These are phyloP conservation scores for Macroramphosus scolopax DNA, from an alignment of 2,797 vertebrate species.

Conservation along the genomic window DNA sequence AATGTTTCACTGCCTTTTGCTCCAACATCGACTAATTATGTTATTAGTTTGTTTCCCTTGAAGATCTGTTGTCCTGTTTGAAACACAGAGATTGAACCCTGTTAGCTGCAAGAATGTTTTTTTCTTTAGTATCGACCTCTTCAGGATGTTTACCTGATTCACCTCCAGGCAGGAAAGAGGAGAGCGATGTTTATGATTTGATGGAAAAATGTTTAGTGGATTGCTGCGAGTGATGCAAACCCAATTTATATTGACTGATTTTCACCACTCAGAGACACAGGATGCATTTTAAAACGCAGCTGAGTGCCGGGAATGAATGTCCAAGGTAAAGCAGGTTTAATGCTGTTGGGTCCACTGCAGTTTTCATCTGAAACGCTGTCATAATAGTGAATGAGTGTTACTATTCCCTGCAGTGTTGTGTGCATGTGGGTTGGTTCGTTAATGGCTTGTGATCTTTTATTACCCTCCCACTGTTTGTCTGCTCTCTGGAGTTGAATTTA, in stretches of 20 bases:
- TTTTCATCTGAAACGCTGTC: conserved; percentile 16
- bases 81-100: conserved; percentile 16
- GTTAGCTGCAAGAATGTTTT: conserved; percentile 17
- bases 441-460: conserved; percentile 50
- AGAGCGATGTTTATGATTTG: conserved; percentile 55
- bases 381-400: not conserved
- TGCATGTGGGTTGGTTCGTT: conserved; percentile 19
- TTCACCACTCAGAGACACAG: conserved; percentile 27
- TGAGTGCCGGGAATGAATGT: conserved; percentile 5
- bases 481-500: conserved; percentile 48
- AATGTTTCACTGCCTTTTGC: conserved; percentile 16
- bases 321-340: conserved; percentile 11
- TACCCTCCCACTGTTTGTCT: conserved; percentile 35
- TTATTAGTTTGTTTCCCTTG: conserved; percentile 4
- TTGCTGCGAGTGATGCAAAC: conserved; percentile 56
- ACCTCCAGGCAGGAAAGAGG: conserved; percentile 49
- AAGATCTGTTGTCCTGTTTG: conserved; percentile 19
- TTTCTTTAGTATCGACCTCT: conserved; percentile 43
- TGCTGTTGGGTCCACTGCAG: conserved; percentile 2
- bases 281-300: conserved; percentile 22
- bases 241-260: conserved; percentile 44
- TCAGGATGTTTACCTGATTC: conserved; percentile 61
- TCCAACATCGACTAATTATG: not conserved
- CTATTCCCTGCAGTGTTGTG: conserved; percentile 1
- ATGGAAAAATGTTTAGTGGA: conserved; percentile 56